Conservation (phyloP, 2,113 vertebrate species). For the Lathamus discolor region DNA sequence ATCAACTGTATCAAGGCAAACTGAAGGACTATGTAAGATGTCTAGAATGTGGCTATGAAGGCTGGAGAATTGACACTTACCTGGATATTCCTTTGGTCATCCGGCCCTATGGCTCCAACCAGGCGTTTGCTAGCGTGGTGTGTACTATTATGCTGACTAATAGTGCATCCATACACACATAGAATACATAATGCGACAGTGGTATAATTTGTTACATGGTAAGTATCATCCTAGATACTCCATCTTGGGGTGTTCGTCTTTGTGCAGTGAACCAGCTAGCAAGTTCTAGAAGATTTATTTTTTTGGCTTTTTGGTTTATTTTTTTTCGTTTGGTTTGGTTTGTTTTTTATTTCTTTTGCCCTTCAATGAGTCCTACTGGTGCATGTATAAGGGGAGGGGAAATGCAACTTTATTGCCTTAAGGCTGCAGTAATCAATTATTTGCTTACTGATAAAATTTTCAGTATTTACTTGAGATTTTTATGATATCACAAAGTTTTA, state of each 20-base stretch:
- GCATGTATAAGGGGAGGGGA: constrained; percentile 69
- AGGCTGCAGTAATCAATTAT: constrained; percentile 51
- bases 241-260: constrained; percentile 80
- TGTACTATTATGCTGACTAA: constrained; percentile 79
- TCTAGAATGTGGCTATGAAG: constrained; percentile 96
- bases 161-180: constrained; percentile 76
- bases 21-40: constrained; percentile 98
- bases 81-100: constrained; percentile 98
- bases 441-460: constrained; percentile 42
- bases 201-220: constrained; percentile 72
- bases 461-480: neutral
- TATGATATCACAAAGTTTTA: constrained; percentile 21
- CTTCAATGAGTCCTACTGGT: constrained; percentile 80
- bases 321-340: neutral
- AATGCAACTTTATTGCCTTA: constrained; percentile 53
- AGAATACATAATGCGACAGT: constrained; percentile 75
- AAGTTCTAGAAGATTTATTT: constrained; percentile 74
- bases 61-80: constrained; percentile 97
- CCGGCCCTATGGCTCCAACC: constrained; percentile 94
- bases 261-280: constrained; percentile 75
- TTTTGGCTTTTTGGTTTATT: constrained; percentile 50
- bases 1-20: constrained; percentile 98
- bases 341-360: constrained; percentile 45
- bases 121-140: constrained; percentile 98
- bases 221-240: constrained; percentile 80